Conservation (phyloP, 2,113 vertebrate genomes). For the Platysteira castanea region DNA sequence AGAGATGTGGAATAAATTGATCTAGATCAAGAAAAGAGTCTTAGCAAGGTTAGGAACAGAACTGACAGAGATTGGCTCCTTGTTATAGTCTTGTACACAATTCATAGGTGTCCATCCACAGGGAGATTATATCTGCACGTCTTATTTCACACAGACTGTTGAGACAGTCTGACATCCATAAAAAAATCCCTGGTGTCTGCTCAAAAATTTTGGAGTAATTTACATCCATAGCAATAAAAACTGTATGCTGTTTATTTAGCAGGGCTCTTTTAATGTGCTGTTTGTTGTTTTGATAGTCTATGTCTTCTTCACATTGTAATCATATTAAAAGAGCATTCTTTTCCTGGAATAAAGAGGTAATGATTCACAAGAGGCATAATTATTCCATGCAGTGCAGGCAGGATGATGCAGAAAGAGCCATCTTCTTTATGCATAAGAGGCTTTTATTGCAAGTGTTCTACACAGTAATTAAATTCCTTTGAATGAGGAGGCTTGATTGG, state of each 20-base stretch:
- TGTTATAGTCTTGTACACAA: neutral
- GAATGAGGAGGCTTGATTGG: conserved; percentile 23
- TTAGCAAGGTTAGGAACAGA: neutral
- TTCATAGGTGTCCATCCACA: neutral
- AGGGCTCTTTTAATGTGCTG: neutral
- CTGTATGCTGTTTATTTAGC: neutral
- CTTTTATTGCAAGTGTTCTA: conserved; percentile 61
- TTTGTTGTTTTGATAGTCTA: neutral
- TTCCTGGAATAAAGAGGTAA: conserved; percentile 46
- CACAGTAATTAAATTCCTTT: conserved; percentile 48
- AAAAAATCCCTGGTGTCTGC: neutral
- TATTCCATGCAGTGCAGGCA: neutral
- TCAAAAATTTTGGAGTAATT: neutral
- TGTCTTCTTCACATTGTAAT: neutral
- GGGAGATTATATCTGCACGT: neutral
- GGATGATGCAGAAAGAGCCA: neutral
- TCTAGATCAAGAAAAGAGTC: neutral
- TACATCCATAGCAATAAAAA: conserved; percentile 15
- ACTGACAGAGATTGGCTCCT: neutral
- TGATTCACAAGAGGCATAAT: conserved; percentile 47
- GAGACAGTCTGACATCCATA: neutral
- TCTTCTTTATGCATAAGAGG: conserved; percentile 44
- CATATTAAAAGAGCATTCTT: conserved; percentile 30
- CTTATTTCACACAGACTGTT: neutral
- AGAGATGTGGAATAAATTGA: neutral